Percentiles rank a stretch among this genome's conserved stretches.
Evolutionary conservation across 1,140 invertebrate species (phyloP).

Genomic region (Cotesia glomerata): DNA sequence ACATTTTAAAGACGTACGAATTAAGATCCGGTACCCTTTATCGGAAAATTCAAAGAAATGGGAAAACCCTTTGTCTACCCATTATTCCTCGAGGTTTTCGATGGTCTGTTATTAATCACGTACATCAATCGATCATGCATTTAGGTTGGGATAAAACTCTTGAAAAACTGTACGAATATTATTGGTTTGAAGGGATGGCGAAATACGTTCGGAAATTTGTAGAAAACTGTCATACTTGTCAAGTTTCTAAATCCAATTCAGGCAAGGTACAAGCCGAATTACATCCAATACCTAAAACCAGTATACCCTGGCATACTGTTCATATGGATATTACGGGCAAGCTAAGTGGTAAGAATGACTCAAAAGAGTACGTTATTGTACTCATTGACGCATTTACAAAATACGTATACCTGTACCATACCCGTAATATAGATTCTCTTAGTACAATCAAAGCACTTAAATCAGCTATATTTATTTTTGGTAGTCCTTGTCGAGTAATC

Average conservation of each 20-base stretch:
- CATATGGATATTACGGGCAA: conserved; percentile 42
- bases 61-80: conserved; percentile 39
- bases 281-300: conserved; percentile 38
- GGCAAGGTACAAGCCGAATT: conserved; percentile 23
- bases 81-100: conserved; percentile 42
- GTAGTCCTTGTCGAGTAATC: conserved; percentile 40
- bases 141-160: conserved; percentile 43
- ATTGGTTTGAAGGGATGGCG: conserved; percentile 43
- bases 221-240: conserved; percentile 38
- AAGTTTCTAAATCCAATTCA: conserved; percentile 34
- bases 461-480: conserved; percentile 39
- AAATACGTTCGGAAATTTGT: conserved; percentile 39
- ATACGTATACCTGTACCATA: conserved; percentile 19
- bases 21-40: conserved; percentile 34
- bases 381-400: conserved; percentile 49
- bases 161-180: conserved; percentile 39
- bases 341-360: conserved; percentile 29
- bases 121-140: conserved; percentile 43
- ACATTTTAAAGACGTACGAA: conserved; percentile 39
- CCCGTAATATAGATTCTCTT: conserved; percentile 4
- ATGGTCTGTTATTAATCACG: conserved; percentile 47
- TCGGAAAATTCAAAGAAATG: conserved; percentile 38
- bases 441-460: conserved; percentile 7
- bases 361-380: conserved; percentile 42
- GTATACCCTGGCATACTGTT: conserved; percentile 45